phyloP scores from a whole-genome alignment of 2,797 vertebrate genomes.

The Halcyon chelicuti region DNA sequence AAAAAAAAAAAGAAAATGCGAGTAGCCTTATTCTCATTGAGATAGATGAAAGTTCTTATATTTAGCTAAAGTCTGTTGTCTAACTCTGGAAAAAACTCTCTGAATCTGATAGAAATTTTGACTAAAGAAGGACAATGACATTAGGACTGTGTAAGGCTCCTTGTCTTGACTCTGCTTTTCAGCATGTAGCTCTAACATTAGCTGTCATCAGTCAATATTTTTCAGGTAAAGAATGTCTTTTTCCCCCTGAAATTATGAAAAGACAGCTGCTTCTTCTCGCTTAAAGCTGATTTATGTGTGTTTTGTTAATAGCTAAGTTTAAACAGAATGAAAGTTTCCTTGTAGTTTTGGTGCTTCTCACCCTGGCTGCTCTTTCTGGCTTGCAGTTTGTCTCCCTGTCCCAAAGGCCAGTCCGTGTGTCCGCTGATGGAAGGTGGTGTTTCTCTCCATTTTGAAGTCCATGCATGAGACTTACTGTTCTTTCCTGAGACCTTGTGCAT shows the following conservation, averaged over 20 bases:
- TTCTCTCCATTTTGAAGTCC: not conserved
- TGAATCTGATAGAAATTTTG: not conserved
- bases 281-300: not conserved
- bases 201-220: not conserved
- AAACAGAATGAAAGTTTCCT: not conserved
- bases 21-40: not conserved
- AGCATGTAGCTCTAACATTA: not conserved
- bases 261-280: not conserved
- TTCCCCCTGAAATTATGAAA: not conserved
- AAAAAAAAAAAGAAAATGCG: not conserved
- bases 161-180: not conserved
- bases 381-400: not conserved
- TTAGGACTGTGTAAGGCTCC: not conserved
- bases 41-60: not conserved
- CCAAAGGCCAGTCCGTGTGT: rapidly evolving
- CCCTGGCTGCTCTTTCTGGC: not conserved
- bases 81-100: not conserved
- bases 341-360: not conserved
- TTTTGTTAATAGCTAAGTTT: not conserved
- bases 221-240: not conserved
- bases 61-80: not conserved
- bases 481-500: not conserved
- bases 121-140: not conserved
- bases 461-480: not conserved
- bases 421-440: not conserved